Percentiles rank a stretch among this genome's conserved stretches.
Conservation (phyloP, 2,797 vertebrate genomes). For the Neoniphon sammara region DNA sequence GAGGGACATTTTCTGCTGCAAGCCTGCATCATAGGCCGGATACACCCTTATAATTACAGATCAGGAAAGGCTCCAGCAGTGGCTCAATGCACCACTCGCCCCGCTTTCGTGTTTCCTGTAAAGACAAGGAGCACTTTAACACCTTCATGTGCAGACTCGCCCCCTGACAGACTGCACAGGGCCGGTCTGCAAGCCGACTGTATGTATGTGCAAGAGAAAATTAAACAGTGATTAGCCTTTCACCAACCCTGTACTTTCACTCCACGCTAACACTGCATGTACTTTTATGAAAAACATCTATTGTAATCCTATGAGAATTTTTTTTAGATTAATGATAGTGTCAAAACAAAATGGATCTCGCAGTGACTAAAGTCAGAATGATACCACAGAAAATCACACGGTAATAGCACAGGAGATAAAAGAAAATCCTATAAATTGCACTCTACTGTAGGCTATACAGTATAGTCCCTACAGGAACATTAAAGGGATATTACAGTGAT, state of each 20-base stretch:
- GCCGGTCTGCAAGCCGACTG: constrained; percentile 6
- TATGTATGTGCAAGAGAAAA: constrained; percentile 16
- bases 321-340: too few species aligned
- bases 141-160: constrained; percentile 59
- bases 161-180: constrained; percentile 3
- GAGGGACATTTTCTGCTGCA: background rate
- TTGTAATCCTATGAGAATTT: too few species aligned
- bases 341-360: background rate
- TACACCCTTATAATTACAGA: constrained; percentile 53
- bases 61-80: constrained; percentile 32
- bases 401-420: too few species aligned
- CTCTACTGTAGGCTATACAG: too few species aligned
- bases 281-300: background rate
- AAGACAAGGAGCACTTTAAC: constrained; percentile 44
- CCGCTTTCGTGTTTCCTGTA: constrained; percentile 57
- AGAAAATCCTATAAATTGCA: too few species aligned
- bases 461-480: too few species aligned
- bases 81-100: constrained; percentile 7
- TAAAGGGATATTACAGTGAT: too few species aligned
- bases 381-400: background rate
- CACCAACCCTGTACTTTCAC: constrained; percentile 23
- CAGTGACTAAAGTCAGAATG: background rate
- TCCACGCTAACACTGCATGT: background rate
- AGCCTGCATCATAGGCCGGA: background rate
- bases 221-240: constrained; percentile 39